Evolutionary conservation across 2,113 vertebrate genomes (phyloP).

Genomic region (Poeciliopsis prolifica): DNA sequence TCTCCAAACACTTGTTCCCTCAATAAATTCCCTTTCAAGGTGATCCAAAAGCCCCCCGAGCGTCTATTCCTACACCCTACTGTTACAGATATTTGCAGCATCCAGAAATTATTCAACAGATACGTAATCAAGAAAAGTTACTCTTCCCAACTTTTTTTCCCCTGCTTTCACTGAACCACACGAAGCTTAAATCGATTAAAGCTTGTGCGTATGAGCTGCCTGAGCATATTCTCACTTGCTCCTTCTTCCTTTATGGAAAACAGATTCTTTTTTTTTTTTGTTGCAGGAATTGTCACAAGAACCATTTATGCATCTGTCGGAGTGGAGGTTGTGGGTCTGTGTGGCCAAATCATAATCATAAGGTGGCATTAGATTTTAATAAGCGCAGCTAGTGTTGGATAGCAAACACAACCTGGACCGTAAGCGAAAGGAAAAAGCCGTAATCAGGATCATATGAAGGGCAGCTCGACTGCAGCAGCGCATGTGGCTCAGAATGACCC

Average conservation of each 20-base stretch:
- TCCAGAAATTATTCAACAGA: background rate
- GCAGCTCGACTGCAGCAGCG: too few relatives aligned
- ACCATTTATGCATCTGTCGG: background rate
- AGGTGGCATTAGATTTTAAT: background rate
- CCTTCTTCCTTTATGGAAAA: background rate
- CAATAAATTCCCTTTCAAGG: background rate
- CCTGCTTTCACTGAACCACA: background rate
- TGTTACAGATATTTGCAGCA: background rate
- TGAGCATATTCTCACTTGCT: background rate
- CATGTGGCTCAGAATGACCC: too few relatives aligned
- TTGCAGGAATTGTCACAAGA: background rate
- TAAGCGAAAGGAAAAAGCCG: too few relatives aligned
- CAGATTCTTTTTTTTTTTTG: background rate
- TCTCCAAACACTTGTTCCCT: background rate
- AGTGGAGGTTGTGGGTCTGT: background rate
- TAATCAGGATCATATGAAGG: too few relatives aligned
- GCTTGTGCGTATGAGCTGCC: background rate
- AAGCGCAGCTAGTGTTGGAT: background rate
- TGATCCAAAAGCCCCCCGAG: background rate
- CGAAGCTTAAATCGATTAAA: background rate
- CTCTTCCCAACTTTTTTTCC: background rate
- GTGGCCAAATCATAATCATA: background rate
- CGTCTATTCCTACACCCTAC: background rate
- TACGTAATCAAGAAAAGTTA: background rate
- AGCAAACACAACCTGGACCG: too few relatives aligned